Evolutionary conservation across 2,888 invertebrate genomes (phyloP).

Genomic region (Polia nebulosa): DNA sequence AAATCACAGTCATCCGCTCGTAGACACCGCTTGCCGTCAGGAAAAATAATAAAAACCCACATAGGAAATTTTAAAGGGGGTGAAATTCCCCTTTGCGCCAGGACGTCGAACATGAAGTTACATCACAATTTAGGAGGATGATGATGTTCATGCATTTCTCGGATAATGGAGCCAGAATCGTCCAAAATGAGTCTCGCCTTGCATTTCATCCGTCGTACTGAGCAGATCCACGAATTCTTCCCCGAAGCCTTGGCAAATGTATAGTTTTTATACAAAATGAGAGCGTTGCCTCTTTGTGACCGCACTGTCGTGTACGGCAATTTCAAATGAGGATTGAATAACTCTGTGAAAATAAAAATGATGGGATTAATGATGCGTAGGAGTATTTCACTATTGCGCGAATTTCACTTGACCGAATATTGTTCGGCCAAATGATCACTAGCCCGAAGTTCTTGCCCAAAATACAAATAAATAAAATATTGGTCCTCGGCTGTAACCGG

Average conservation of each 20-base stretch:
- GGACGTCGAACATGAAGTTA: neutral
- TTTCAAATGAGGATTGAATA: neutral
- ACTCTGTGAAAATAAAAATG: constrained; percentile 16
- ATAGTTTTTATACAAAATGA: constrained; percentile 23
- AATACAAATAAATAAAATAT: too few relatives aligned
- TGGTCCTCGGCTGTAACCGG: too few relatives aligned
- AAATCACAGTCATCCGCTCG: too few relatives aligned
- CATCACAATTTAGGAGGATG: neutral
- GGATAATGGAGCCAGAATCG: constrained; percentile 12
- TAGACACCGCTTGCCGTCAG: too few relatives aligned
- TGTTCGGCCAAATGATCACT: too few relatives aligned
- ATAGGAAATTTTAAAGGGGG: neutral
- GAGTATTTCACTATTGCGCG: too few relatives aligned
- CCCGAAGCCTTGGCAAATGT: constrained; percentile 30
- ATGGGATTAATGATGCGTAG: neutral
- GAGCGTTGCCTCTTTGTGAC: constrained; percentile 33
- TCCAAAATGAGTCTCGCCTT: constrained; percentile 27
- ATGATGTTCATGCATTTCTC: constrained; percentile 4
- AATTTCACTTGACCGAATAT: too few relatives aligned
- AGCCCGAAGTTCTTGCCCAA: too few relatives aligned
- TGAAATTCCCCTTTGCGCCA: neutral
- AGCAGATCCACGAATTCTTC: constrained; percentile 30
- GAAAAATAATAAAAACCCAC: neutral
- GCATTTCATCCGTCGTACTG: constrained; percentile 9
- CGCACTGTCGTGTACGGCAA: constrained; percentile 21